Evolutionary conservation across 2,113 vertebrate genomes (phyloP), one percentile per base, ranked within the genome.

Genomic region (Athene cunicularia): DNA sequence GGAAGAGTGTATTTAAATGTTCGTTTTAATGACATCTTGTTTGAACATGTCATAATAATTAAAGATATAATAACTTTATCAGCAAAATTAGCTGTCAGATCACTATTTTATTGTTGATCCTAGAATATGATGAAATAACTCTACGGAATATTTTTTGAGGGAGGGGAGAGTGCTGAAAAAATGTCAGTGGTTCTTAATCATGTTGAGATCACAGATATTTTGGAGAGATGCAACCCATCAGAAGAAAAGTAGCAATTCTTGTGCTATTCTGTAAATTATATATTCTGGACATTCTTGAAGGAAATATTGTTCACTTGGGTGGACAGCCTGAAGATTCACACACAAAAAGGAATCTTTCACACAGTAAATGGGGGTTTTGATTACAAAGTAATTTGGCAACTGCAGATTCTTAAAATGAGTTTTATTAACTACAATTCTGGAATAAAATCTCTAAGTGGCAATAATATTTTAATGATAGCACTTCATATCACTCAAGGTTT

Each of bases 1-100:
- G 93, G 93, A 97, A 98, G 92, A 95, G 59, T 93, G 49, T 50
- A 87, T 88, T 95, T 72, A 93, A 94, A 88, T 93, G 60, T 74
- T 97, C 90, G 35, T 93, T 95, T 88, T 95, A 92, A 96, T 95
- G 82, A 72, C 60, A 85, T 79, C 91, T 92, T 94, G 92, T 93
- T 89, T 92, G 68, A 96, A 93, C 87, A 84, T 59, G 90, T 76
- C 87, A 67, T 88, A 91, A 74, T 92, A 94, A 95, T 92, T 92
- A 88, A 88, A 94, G 37, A 62, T 81, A 95, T 87, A 94, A 88
- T 88, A 88, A 91, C 50, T 92, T 92, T 90, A 86, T 88, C 94
- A 86, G 59, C 72, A 92, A 96, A 92, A 92, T 90, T 80, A 92
- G 80, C 93, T 96, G 92, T 93, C 87, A 72, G 86, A 89, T 92